Conservation (phyloP, 1,140 invertebrate genomes). For the Leptopilina clavipes region DNA sequence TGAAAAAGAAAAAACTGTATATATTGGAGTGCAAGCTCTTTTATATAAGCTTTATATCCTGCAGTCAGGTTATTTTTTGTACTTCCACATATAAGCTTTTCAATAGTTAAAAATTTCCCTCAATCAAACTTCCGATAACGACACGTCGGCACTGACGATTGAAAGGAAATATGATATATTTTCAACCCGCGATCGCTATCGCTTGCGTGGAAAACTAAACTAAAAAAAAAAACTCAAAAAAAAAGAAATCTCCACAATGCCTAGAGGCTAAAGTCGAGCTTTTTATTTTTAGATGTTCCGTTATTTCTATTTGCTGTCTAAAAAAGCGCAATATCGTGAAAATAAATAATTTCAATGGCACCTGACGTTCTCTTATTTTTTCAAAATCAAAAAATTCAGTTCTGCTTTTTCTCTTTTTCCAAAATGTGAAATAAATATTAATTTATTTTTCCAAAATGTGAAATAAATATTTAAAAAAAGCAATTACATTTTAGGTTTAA, state of each 20-base stretch:
- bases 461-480: too few species aligned
- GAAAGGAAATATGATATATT: slow-evolving; percentile 21
- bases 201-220: neutral
- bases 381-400: too few species aligned
- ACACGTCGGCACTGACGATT: slow-evolving; percentile 13
- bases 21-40: neutral
- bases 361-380: too few species aligned
- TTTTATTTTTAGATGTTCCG: neutral
- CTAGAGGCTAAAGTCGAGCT: neutral
- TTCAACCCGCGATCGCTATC: neutral
- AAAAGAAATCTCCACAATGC: neutral
- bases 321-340: neutral
- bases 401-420: too few species aligned
- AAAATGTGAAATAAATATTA: too few species aligned
- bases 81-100: neutral
- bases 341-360: too few species aligned
- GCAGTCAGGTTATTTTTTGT: neutral
- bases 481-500: too few species aligned
- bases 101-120: neutral
- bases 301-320: neutral
- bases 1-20: neutral
- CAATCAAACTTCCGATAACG: slow-evolving; percentile 19
- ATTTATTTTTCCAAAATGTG: too few species aligned
- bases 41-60: neutral
- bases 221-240: neutral